phyloP scores from a whole-genome alignment of 2,113 vertebrate genomes.

The Rhinopomastus cyanomelas region DNA sequence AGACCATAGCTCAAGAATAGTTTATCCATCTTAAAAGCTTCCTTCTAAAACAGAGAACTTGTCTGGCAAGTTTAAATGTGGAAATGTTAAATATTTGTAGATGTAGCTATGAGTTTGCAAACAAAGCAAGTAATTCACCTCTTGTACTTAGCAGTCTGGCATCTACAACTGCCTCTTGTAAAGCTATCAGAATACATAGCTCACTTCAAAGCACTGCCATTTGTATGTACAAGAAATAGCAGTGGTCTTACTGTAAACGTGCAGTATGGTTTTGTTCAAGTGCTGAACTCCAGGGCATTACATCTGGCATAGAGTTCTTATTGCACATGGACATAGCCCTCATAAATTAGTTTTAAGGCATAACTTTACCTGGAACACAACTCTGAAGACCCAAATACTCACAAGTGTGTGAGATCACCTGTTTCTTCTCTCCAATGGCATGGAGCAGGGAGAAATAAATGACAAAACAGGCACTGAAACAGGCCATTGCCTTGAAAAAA shows the following conservation, averaged over 20 bases:
- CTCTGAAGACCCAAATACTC: background rate
- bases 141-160: background rate
- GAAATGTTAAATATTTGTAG: constrained; percentile 44
- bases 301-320: constrained; percentile 18
- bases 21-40: constrained; percentile 8
- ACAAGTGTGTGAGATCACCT: background rate
- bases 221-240: background rate
- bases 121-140: background rate
- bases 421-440: background rate
- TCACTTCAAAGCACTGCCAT: background rate
- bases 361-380: background rate
- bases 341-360: background rate
- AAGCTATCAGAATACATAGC: background rate
- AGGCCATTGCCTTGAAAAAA: background rate
- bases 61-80: background rate
- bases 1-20: constrained; percentile 15
- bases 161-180: background rate
- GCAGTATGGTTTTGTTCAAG: background rate
- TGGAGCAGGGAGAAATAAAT: background rate
- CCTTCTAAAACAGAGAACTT: constrained; percentile 12
- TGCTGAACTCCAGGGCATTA: background rate
- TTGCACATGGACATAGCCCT: background rate
- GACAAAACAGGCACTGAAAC: background rate
- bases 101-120: background rate
- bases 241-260: background rate